Base-by-base conservation (phyloP, 1,140 invertebrate genomes). In the Scaptomyza hsui region DNA sequence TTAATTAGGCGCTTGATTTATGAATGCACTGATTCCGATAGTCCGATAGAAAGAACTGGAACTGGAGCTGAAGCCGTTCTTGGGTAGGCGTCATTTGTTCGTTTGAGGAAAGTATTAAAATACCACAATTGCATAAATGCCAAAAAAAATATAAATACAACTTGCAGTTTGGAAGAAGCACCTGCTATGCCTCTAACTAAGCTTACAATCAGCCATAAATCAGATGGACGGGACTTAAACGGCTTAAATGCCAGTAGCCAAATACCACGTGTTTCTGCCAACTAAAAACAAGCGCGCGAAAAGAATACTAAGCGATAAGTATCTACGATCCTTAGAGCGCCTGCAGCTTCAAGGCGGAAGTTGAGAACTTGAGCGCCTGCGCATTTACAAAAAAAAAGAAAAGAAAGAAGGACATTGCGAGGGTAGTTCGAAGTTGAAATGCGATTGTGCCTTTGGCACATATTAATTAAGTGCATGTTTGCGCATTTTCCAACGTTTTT, bases 401-500 rank as follows among this genome's bases (percentile, higher is more conserved):
- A n/a, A n/a, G n/a, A n/a, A n/a, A n/a, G 24, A 3, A 74, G 74
- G 70, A 82, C 61, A 70, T 64, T 16, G 44, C 26, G 18, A 47
- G 18, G n/a, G 52, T 45, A 13, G 42, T 39, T 69, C 41, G 16
- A 41, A 37, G 3, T 26, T 26, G 3, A 26, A 26, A 26, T 26
- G 26, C 26, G 6, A 1, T 57, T 59, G 71, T 57, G 79, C 81
- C 75, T 21, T 9, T 62, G 81, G 82, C 77, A 63, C 49, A 88
- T 77, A 88, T 86, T 86, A 86, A 86, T 86, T 81, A 86, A 81
- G 77, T 73, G 68, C 74, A 81, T 88, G 81, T 86, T 85, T 80
- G 74, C 51, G 74, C 81, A 78, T 79, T 79, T 42, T 53, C 12
- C 3, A 37, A n/a, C 52, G 26, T 29, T 29, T 44, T 71, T 65